Conservation (phyloP, 1,140 invertebrate genomes). For the Diprion similis region DNA sequence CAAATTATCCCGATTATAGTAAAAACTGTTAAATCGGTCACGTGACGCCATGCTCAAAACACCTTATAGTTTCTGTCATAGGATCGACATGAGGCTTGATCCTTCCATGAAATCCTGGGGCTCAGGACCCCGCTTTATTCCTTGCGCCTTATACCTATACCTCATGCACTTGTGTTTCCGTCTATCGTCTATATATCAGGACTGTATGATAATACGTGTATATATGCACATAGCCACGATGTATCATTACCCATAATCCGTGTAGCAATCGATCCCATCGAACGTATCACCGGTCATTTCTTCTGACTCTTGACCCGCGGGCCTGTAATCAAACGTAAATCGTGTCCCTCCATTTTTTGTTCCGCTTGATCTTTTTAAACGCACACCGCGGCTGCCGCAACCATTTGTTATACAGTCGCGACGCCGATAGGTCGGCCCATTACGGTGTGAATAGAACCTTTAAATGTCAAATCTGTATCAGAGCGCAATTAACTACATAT, state of each 20-base stretch:
- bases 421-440: not conserved
- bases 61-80: no score
- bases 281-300: conserved; percentile 47
- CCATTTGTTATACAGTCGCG: not conserved
- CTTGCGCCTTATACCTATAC: no score
- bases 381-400: not conserved
- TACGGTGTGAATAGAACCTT: not conserved
- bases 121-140: no score
- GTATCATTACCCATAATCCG: conserved; percentile 54
- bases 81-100: no score
- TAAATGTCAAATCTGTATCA: not conserved
- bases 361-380: not conserved
- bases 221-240: conserved; percentile 25
- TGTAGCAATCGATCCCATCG: conserved; percentile 36
- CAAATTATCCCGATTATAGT: no score
- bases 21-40: no score
- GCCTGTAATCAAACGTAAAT: conserved; percentile 53
- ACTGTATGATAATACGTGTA: not conserved
- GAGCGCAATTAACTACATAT: no score
- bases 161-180: not conserved
- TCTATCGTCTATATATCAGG: not conserved
- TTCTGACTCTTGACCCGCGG: conserved; percentile 52
- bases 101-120: no score
- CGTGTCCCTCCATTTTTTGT: conserved; percentile 52
- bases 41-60: no score